Evolutionary conservation across 2,797 vertebrate species (phyloP).

Genomic region (Chrysocyon brachyurus): DNA sequence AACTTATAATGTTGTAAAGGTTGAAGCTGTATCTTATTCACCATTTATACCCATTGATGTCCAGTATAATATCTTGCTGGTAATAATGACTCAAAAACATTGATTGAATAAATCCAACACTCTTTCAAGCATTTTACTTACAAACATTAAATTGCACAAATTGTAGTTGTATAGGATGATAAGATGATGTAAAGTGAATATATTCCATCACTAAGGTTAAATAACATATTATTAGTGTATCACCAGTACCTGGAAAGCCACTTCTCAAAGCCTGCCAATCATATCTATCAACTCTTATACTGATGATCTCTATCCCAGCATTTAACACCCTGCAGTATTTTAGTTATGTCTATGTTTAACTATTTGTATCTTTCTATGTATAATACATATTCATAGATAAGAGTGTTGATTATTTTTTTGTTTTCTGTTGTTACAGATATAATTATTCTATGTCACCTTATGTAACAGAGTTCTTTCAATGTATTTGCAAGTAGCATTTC

Average conservation of each 20-base stretch:
- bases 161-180: not conserved
- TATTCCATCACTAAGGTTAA: not conserved
- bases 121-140: slow-evolving; percentile 14
- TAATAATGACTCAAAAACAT: not conserved
- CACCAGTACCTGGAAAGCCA: not conserved
- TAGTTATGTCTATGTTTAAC: not conserved
- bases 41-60: not conserved
- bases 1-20: not conserved
- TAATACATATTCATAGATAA: not conserved
- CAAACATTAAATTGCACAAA: slow-evolving; percentile 1
- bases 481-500: not conserved
- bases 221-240: not conserved
- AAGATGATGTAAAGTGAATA: slow-evolving; percentile 2
- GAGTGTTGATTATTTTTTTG: not conserved
- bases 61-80: not conserved
- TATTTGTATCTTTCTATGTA: not conserved
- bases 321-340: not conserved
- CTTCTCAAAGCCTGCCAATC: not conserved
- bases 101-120: not conserved
- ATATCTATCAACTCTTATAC: not conserved
- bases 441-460: not conserved
- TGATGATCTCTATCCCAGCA: not conserved
- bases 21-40: not conserved
- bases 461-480: not conserved
- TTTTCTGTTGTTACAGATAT: not conserved